Percentiles rank a stretch among this genome's conserved stretches.
phyloP scores from a whole-genome alignment of 2,797 vertebrate genomes.

The Mormyrops attenuatus region DNA sequence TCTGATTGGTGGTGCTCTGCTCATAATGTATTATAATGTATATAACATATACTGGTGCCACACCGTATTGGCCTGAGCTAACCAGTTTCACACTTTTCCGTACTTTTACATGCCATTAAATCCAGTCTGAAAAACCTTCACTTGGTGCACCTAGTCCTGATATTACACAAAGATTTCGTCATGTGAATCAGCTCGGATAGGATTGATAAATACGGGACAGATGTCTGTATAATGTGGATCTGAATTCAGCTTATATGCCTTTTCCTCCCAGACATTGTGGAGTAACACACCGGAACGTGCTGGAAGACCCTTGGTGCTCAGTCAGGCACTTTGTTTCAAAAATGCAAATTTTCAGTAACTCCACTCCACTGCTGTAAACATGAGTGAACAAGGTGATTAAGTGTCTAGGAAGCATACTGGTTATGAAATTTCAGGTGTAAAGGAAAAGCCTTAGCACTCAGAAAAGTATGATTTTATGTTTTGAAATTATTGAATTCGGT shows the following conservation, averaged over 20 bases:
- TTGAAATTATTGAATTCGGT: neutral
- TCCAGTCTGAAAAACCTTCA: too few species aligned
- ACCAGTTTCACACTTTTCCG: neutral
- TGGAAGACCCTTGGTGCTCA: neutral
- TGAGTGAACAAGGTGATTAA: neutral
- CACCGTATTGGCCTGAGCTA: neutral
- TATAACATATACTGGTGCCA: neutral
- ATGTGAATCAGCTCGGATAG: neutral
- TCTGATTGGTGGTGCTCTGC: neutral
- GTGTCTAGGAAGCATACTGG: neutral
- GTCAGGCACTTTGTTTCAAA: neutral
- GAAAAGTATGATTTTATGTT: neutral
- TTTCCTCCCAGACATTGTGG: neutral
- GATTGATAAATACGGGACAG: neutral
- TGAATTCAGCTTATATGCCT: neutral
- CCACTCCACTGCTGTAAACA: neutral
- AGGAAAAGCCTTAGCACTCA: neutral
- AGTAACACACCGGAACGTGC: neutral
- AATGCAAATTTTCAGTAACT: neutral
- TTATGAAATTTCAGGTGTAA: neutral
- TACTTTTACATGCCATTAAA: too few species aligned
- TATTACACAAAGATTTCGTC: neutral
- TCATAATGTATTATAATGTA: neutral
- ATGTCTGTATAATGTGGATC: neutral
- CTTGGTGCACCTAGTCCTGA: neutral